Base-by-base conservation (phyloP, 2,888 invertebrate genomes). In the Chaetogeoica ovagalla region DNA sequence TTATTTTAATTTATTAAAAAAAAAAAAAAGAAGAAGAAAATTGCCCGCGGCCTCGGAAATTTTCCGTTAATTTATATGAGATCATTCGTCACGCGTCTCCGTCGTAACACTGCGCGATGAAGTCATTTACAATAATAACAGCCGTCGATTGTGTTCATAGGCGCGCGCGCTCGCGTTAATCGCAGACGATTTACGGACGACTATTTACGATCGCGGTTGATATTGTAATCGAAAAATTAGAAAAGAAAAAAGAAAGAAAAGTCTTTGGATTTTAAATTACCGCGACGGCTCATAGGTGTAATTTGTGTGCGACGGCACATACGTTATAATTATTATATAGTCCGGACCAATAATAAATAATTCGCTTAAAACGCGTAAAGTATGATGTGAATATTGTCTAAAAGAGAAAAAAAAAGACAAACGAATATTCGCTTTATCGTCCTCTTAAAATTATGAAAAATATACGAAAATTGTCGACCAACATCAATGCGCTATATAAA, bases 221-320 rank as follows among this genome's bases (percentile, higher is more conserved):
- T 74, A 55, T 74, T 39, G 11, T 65, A 39, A 74, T 62, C n/a
- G n/a, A 74, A 74, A 63, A 74, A 39, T 74, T 65, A 63, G 55
- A 48, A n/a, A n/a, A n/a, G n/a, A n/a, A n/a, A n/a, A n/a, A n/a
- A n/a, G n/a, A n/a, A n/a, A 43, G 21, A 52, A 19, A 37, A 13
- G n/a, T 74, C 21, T 74, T 39, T 17, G 37, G 21, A 8, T 30
- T 30, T 30, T 30, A 30, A 30, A 30, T 30, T 30, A n/a, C 60
- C 11, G 37, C n/a, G 17, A 13, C n/a, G 17, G 5, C n/a, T n/a
- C 9, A 30, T 43, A 39, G 17, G 17, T 19, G 19, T 69, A 30
- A 69, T 69, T 69, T 69, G 55, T 69, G 19, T 15, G 52, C 19
- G 11, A 1, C 19, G 55, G 17, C 55, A 13, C 48, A 3, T 2